Conservation (phyloP, 2,797 vertebrate genomes). For the Acomys russatus region DNA sequence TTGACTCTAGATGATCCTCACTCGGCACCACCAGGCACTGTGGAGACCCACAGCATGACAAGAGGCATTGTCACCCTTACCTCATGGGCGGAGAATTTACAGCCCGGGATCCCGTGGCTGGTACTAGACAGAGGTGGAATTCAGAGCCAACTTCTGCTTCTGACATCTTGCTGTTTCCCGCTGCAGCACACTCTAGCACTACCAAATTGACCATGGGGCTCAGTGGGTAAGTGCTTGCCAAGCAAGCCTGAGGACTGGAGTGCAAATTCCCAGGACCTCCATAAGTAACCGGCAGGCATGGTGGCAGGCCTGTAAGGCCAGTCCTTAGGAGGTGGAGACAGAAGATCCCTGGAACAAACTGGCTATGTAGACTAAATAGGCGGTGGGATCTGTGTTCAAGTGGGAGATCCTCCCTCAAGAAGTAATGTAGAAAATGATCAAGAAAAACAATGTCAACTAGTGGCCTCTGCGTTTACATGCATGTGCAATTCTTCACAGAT, state of each 20-base stretch:
- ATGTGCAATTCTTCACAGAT: too few relatives aligned
- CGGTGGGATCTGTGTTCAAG: neutral
- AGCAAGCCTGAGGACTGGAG: too few relatives aligned
- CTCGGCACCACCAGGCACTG: neutral
- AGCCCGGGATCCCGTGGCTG: neutral
- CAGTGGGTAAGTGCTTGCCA: neutral
- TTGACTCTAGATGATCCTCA: neutral
- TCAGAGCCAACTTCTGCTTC: constrained; percentile 20
- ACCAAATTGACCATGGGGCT: neutral
- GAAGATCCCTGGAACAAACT: neutral
- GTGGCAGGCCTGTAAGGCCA: neutral
- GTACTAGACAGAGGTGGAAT: neutral
- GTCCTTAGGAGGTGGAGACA: neutral
- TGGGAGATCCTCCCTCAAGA: neutral
- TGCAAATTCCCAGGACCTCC: too few relatives aligned
- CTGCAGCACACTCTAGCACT: neutral
- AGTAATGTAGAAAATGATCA: too few relatives aligned
- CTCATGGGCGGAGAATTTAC: neutral
- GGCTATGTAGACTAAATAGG: neutral
- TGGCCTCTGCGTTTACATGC: too few relatives aligned
- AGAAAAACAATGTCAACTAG: too few relatives aligned
- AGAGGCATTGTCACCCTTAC: neutral
- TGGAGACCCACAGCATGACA: neutral
- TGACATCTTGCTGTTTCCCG: neutral
- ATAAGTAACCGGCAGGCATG: neutral